Base-by-base conservation (phyloP, 2,888 invertebrate species). In the Caenorhabditis afra region DNA sequence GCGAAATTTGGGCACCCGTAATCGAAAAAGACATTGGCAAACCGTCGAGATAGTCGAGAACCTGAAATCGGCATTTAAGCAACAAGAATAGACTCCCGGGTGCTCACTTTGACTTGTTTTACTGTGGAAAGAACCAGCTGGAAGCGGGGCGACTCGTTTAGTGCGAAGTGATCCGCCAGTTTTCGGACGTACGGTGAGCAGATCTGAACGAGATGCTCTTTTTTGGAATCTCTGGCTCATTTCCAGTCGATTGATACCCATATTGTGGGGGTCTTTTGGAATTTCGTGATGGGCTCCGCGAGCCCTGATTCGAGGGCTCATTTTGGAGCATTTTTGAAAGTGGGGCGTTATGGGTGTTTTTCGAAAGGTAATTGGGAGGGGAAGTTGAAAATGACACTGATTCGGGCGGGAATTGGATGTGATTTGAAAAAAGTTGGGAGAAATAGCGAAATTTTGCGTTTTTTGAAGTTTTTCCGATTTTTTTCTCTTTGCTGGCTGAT, bases 41-140 rank as follows among this genome's bases (percentile, higher is more conserved):
- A 44, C 82, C 82, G 66, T 82, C 80, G 20, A 82, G 62, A 64
- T 78, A 82, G 61, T 82, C 82, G 61, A 82, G 59, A 49, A 83
- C 81, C 71, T 71, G 64, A 0, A 49, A 57, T 18, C 47, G 12
- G n/a, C n/a, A n/a, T n/a, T n/a, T n/a, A n/a, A n/a, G n/a, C n/a
- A n/a, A n/a, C n/a, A n/a, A n/a, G n/a, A n/a, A n/a, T n/a, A n/a
- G n/a, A n/a, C n/a, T n/a, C n/a, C n/a, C n/a, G n/a, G n/a, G n/a
- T n/a, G 52, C 77, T 50, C 53, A 77, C 81, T 64, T 79, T 81
- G 39, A 83, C 65, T 71, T 88, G 88, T 82, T 87, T 88, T 12
- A 89, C 85, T 22, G 87, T 86, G 10, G 89, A 89, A 5, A 89
- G 82, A 7, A 89, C 81, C 45, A 89, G 74, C 68, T 89, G 89